Percentiles rank a stretch among this genome's conserved stretches.
phyloP scores from a whole-genome alignment of 2,888 invertebrate genomes.

The Erynnis tages region DNA sequence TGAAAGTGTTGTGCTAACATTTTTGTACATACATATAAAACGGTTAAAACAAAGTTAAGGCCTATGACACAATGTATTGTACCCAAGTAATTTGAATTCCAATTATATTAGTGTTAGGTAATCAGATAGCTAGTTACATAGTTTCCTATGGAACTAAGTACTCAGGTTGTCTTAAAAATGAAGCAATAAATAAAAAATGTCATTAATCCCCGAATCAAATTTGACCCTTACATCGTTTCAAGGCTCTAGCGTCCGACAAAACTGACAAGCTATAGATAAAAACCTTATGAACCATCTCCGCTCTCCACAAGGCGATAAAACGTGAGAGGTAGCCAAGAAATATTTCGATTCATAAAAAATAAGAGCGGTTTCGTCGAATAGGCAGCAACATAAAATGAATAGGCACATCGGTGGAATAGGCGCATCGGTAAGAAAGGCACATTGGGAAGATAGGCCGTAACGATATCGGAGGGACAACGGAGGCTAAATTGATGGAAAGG shows the following conservation, averaged over 20 bases:
- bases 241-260: not conserved
- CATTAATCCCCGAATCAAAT: too few species aligned
- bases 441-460: slow-evolving; percentile 4
- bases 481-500: slow-evolving; percentile 18
- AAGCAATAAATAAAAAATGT: too few species aligned
- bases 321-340: slow-evolving; percentile 25
- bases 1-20: too few species aligned
- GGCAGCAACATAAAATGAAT: slow-evolving; percentile 23
- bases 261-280: too few species aligned
- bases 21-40: too few species aligned
- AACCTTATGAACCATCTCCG: slow-evolving; percentile 4
- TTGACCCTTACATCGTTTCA: slow-evolving; percentile 21
- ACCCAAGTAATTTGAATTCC: too few species aligned
- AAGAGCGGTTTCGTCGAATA: slow-evolving; percentile 25
- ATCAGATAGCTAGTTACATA: too few species aligned
- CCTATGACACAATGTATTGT: too few species aligned
- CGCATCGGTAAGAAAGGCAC: slow-evolving; percentile 17
- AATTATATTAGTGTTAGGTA: too few species aligned
- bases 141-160: too few species aligned
- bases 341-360: slow-evolving; percentile 28
- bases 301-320: slow-evolving; percentile 16
- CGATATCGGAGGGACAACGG: slow-evolving; percentile 11
- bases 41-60: too few species aligned
- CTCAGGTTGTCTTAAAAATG: too few species aligned
- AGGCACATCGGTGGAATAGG: slow-evolving; percentile 8